Conservation (phyloP, 2,888 invertebrate genomes). For the Drosophila silvestris region DNA sequence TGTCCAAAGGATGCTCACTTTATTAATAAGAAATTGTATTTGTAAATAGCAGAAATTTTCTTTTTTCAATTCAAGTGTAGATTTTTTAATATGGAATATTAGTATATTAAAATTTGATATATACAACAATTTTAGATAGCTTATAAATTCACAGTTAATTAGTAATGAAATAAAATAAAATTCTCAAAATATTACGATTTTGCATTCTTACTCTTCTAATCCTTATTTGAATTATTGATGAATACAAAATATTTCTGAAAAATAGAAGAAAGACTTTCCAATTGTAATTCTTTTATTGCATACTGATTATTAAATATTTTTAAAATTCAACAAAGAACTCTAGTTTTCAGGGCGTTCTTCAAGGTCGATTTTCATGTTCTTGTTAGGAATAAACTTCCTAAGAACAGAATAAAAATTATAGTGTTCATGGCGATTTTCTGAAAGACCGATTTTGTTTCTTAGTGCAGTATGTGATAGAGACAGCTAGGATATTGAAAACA, state of each 20-base stretch:
- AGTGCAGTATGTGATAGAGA: neutral
- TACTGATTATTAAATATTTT: no score
- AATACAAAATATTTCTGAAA: neutral
- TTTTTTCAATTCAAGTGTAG: neutral
- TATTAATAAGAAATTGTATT: neutral
- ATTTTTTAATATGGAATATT: neutral
- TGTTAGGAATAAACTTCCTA: neutral
- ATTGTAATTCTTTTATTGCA: no score
- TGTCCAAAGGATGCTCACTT: neutral
- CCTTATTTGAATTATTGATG: neutral
- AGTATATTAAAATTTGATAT: neutral
- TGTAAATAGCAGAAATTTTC: neutral
- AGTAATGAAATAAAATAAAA: neutral
- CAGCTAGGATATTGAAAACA: neutral
- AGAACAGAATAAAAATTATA: neutral
- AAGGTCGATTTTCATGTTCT: neutral
- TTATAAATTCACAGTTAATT: neutral
- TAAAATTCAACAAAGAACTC: neutral
- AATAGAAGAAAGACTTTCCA: neutral
- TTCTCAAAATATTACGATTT: neutral
- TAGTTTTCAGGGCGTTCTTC: neutral
- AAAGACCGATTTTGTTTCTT: no score
- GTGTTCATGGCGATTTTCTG: neutral
- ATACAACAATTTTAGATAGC: neutral
- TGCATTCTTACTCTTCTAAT: accelerated